A percentile compares a stretch with the other conserved stretches of the same genome.
These are phyloP conservation scores for Mobula hypostoma DNA, from an alignment of 2,113 vertebrate genomes.

Conservation along the genomic window DNA sequence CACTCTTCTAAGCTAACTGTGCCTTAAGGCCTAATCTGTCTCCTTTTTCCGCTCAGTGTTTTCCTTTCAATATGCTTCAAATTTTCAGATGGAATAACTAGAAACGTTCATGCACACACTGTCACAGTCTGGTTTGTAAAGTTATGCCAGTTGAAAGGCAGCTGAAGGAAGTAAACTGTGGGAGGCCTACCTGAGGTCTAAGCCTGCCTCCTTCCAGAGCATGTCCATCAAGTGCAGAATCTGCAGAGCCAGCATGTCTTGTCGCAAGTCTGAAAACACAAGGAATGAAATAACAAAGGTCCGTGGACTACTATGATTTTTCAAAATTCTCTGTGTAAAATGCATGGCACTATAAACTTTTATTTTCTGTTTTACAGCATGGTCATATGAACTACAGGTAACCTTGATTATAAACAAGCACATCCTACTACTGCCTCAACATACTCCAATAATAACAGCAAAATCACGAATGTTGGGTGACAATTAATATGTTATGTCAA, in stretches of 20 bases:
- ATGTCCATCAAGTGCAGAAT: constrained; percentile 89
- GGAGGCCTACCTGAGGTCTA: constrained; percentile 80
- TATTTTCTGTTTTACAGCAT: neutral
- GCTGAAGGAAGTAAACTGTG: neutral
- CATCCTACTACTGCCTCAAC: neutral
- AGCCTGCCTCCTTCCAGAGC: constrained; percentile 90
- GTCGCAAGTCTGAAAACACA: constrained; percentile 68
- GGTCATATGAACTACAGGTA: neutral
- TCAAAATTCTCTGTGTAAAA: neutral
- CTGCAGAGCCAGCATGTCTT: constrained; percentile 94
- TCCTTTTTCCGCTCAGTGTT: constrained; percentile 33
- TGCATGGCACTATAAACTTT: neutral
- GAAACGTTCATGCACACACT: constrained; percentile 7
- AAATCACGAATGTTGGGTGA: neutral
- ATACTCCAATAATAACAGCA: neutral
- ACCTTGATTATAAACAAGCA: neutral
- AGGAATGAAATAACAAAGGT: neutral
- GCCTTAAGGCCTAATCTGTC: constrained; percentile 38
- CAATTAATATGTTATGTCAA: neutral
- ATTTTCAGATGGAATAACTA: constrained; percentile 39
- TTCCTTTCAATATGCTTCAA: constrained; percentile 39
- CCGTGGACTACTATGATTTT: neutral
- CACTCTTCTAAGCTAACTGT: constrained; percentile 36
- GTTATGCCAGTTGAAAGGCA: constrained; percentile 13
- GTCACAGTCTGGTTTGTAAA: constrained; percentile 28